These are phyloP conservation scores for Octopus sinensis DNA, from an alignment of 1,140 invertebrate genomes.

Conservation along the genomic window DNA sequence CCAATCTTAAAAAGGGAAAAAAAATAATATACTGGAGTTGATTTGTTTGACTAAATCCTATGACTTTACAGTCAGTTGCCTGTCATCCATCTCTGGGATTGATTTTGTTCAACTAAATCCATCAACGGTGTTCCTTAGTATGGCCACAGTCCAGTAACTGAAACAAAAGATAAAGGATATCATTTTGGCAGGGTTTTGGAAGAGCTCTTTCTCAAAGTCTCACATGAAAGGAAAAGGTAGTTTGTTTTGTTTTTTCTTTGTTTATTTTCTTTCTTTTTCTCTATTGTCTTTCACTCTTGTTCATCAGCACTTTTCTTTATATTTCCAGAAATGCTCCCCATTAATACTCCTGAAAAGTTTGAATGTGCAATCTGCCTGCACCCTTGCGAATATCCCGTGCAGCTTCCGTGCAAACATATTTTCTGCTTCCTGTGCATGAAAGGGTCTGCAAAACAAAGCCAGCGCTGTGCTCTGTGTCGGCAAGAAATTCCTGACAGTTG, in stretches of 20 bases:
- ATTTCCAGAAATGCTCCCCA: constrained; percentile 16
- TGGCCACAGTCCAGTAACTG: no score
- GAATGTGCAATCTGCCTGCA: constrained; percentile 93
- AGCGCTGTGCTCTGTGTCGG: constrained; percentile 63
- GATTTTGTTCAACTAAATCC: no score
- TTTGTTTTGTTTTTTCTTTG: neutral
- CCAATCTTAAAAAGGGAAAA: no score
- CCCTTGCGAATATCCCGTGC: constrained; percentile 78
- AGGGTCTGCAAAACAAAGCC: constrained; percentile 82
- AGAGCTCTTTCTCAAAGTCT: no score
- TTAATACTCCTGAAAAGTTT: constrained; percentile 20
- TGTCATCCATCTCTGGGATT: no score
- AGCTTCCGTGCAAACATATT: constrained; percentile 88
- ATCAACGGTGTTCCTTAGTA: no score
- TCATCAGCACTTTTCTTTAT: constrained; percentile 4
- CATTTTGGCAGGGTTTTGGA: no score
- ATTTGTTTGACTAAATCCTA: no score
- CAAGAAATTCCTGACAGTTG: constrained; percentile 61
- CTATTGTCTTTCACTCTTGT: neutral
- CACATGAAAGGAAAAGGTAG: neutral
- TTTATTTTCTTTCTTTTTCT: neutral
- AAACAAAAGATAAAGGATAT: no score
- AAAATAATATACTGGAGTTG: no score
- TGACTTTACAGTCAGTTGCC: no score
- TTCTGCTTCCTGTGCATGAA: constrained; percentile 96